A percentile compares a stretch with the other conserved stretches of the same genome.
These are phyloP conservation scores for human DNA, from an alignment of 2,113 vertebrate species.

Conservation along the genomic window GRCh38 chr4:74268001-74268500, in stretches of 20 bases:
- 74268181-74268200: not conserved
- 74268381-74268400: conserved; percentile 17
- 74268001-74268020: not conserved
- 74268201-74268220: not conserved
- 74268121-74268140: not conserved
- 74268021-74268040: not conserved
- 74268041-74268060: not conserved
- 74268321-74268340: conserved; percentile 30
- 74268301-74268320: conserved; percentile 45
- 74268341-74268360: conserved; percentile 36
- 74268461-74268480: conserved; percentile 73
- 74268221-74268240: not conserved
- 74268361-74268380: conserved; percentile 49
- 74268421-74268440: conserved; percentile 66
- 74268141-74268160: not conserved
- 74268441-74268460: conserved; percentile 77
- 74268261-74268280: not conserved
- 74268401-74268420: conserved; percentile 28
- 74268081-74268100: not conserved
- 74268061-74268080: not conserved
- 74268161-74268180: not conserved
- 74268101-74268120: not conserved
- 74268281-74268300: not conserved
- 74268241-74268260: conserved; percentile 23
- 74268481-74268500: conserved; percentile 62